Evolutionary conservation across 2,113 vertebrate genomes (phyloP).

Genomic region (Leucoraja erinaceus): DNA sequence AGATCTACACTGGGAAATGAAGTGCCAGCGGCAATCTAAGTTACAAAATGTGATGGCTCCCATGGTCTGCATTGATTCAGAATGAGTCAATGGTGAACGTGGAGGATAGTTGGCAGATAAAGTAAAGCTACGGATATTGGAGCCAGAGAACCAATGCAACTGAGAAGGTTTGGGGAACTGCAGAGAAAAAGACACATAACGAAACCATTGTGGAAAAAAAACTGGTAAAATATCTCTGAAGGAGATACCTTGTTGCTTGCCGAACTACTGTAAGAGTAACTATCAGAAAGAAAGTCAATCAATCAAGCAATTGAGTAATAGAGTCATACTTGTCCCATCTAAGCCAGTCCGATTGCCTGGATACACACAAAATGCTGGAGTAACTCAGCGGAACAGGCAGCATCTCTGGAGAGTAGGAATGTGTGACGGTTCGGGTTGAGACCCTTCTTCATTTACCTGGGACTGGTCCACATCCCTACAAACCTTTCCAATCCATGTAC

Average conservation of each 20-base stretch:
- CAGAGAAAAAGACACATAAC: background rate
- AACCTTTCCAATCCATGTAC: too few relatives aligned
- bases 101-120: background rate
- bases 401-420: too few relatives aligned
- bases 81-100: background rate
- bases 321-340: too few relatives aligned
- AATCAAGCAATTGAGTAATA: too few relatives aligned
- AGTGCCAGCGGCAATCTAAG: background rate
- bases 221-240: background rate
- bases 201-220: background rate
- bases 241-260: background rate
- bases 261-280: background rate
- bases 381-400: too few relatives aligned
- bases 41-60: background rate
- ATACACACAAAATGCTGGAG: too few relatives aligned
- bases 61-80: background rate
- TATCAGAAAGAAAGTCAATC: background rate
- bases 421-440: too few relatives aligned
- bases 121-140: background rate
- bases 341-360: too few relatives aligned
- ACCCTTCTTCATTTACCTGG: too few relatives aligned
- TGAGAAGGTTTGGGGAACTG: background rate
- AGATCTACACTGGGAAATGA: background rate
- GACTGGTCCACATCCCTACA: too few relatives aligned
- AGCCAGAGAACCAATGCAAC: background rate